phyloP scores from a whole-genome alignment of 2,113 vertebrate species.

The Xiphias gladius region DNA sequence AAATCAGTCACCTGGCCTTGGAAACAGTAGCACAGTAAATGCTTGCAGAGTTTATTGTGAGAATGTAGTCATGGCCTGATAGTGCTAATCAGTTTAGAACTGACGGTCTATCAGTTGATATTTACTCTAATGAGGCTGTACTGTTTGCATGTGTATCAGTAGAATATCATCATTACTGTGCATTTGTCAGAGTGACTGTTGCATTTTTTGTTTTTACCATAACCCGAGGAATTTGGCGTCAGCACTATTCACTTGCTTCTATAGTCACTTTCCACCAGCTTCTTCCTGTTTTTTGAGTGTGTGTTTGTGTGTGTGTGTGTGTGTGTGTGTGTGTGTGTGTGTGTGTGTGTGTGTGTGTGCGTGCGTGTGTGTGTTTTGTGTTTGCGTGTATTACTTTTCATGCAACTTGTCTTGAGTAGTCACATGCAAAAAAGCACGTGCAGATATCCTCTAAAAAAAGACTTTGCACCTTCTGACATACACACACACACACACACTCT shows the following conservation, averaged over 20 bases:
- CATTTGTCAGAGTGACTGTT: slow-evolving; percentile 32
- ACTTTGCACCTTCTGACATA: slow-evolving; percentile 33
- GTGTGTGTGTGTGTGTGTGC: slow-evolving; percentile 1
- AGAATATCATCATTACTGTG: background rate
- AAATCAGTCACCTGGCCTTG: slow-evolving; percentile 45
- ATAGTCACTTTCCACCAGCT: background rate
- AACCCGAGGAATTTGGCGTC: slow-evolving; percentile 8
- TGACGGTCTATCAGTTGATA: background rate
- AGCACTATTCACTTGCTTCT: background rate
- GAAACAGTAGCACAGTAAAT: slow-evolving; percentile 16
- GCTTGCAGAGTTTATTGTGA: slow-evolving; percentile 3
- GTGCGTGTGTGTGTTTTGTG: no score
- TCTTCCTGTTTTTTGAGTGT: slow-evolving; percentile 27
- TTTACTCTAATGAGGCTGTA: background rate
- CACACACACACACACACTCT: slow-evolving; percentile 15
- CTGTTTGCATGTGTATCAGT: background rate
- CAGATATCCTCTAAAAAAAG: slow-evolving; percentile 27
- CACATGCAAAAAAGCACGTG: slow-evolving; percentile 38
- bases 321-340: background rate
- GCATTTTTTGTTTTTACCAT: background rate
- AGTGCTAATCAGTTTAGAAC: background rate
- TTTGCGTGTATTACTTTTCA: background rate
- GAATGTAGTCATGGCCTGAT: background rate
- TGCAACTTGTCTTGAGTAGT: slow-evolving; percentile 26
- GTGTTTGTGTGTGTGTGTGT: background rate